phyloP scores from a whole-genome alignment of 2,113 vertebrate species.

The Pandion haliaetus region DNA sequence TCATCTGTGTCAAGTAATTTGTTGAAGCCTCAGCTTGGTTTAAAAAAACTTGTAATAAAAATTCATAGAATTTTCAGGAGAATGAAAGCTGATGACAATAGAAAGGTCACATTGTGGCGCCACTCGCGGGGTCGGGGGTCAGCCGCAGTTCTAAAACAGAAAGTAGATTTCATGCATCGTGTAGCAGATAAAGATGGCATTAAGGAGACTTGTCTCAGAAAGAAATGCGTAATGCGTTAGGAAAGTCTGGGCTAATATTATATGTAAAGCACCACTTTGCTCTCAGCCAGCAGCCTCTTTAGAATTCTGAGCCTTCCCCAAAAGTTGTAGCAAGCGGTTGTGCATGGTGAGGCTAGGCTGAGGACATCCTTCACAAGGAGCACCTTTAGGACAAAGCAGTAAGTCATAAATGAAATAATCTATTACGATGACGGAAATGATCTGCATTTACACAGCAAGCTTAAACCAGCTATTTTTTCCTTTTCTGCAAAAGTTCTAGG shows the following conservation, averaged over 20 bases:
- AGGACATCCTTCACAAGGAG: neutral
- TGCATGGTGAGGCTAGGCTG: neutral
- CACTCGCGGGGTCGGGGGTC: conserved; percentile 85
- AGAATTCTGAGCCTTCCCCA: conserved; percentile 18
- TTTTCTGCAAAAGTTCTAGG: conserved; percentile 1
- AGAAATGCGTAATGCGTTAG: conserved; percentile 14
- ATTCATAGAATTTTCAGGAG: conserved; percentile 98
- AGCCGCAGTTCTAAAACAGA: conserved; percentile 88
- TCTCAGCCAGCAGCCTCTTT: conserved; percentile 13
- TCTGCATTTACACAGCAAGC: neutral
- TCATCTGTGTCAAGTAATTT: conserved; percentile 89
- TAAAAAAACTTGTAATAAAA: conserved; percentile 92
- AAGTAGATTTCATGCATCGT: conserved; percentile 96
- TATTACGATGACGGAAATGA: neutral
- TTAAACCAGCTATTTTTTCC: conserved; percentile 17
- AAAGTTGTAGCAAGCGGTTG: neutral
- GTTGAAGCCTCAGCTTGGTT: conserved; percentile 83
- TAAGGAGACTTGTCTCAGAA: conserved; percentile 71
- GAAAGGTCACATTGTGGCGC: conserved; percentile 94
- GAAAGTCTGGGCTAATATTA: conserved; percentile 52
- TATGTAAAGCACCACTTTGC: conserved; percentile 48
- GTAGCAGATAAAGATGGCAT: conserved; percentile 97
- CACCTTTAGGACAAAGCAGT: conserved; percentile 25
- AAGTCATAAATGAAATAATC: conserved; percentile 23
- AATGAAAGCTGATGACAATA: conserved; percentile 91